Evolutionary conservation across 2,113 vertebrate species (phyloP).

Genomic region (Struthidea cinerea): DNA sequence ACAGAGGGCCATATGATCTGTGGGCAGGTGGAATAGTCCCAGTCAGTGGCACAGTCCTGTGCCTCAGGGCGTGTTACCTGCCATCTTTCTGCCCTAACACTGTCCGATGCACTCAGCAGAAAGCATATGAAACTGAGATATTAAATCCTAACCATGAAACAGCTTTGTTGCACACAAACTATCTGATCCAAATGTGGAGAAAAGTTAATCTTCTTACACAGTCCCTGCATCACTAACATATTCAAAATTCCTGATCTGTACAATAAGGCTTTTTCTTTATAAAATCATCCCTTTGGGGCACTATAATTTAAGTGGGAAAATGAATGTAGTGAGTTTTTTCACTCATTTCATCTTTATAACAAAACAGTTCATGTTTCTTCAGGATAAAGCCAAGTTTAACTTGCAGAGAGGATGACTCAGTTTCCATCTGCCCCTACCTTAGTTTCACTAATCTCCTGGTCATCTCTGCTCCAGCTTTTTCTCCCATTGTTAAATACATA

Average conservation of each 20-base stretch:
- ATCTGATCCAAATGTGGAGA: background rate
- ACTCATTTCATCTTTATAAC: background rate
- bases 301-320: background rate
- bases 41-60: background rate
- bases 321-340: background rate
- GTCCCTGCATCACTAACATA: background rate
- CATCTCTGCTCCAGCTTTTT: background rate
- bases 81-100: background rate
- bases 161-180: background rate
- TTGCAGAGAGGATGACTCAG: background rate
- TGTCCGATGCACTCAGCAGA: background rate
- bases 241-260: background rate
- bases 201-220: background rate
- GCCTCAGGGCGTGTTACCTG: background rate
- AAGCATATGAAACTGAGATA: background rate
- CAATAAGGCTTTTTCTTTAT: background rate
- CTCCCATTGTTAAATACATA: background rate
- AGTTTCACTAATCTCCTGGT: background rate
- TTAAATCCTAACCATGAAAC: background rate
- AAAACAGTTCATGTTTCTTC: background rate
- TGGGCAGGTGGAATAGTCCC: background rate
- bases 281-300: background rate
- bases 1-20: background rate
- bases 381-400: background rate
- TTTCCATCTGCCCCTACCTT: background rate